phyloP scores from a whole-genome alignment of 2,888 invertebrate species.

The Colletes collaris region DNA sequence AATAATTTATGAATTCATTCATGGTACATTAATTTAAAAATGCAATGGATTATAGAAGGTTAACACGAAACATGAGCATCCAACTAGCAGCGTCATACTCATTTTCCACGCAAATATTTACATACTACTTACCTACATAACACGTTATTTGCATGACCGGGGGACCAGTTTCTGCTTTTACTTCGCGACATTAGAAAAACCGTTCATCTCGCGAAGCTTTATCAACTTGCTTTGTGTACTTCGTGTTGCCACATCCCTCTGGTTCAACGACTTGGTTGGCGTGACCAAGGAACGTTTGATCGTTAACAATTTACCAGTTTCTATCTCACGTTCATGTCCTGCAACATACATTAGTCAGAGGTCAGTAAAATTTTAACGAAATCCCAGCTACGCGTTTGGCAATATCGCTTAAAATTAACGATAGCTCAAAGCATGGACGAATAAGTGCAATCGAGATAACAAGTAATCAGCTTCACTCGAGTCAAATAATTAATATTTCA shows the following conservation, averaged over 20 bases:
- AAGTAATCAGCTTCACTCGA: too few species aligned
- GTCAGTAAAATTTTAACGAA: slow-evolving; percentile 24
- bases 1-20: too few species aligned
- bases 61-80: slow-evolving; percentile 5
- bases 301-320: slow-evolving; percentile 28
- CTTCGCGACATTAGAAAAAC: neutral
- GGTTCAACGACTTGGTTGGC: slow-evolving; percentile 40
- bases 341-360: neutral
- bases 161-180: slow-evolving; percentile 24
- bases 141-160: slow-evolving; percentile 2
- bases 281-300: slow-evolving; percentile 36
- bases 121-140: slow-evolving; percentile 33
- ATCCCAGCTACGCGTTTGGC: neutral
- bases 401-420: slow-evolving; percentile 9
- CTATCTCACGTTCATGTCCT: neutral
- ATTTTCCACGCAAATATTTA: slow-evolving; percentile 19
- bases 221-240: neutral
- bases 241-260: neutral
- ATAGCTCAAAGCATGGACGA: too few species aligned
- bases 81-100: neutral
- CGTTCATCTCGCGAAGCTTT: neutral
- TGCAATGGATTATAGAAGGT: too few species aligned
- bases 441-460: neutral
- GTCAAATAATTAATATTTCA: too few species aligned
- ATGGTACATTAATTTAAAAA: neutral